Evolutionary conservation across 1,140 invertebrate species (phyloP), one percentile per base, ranked within the genome.

Genomic region (Drosophila jambulina): DNA sequence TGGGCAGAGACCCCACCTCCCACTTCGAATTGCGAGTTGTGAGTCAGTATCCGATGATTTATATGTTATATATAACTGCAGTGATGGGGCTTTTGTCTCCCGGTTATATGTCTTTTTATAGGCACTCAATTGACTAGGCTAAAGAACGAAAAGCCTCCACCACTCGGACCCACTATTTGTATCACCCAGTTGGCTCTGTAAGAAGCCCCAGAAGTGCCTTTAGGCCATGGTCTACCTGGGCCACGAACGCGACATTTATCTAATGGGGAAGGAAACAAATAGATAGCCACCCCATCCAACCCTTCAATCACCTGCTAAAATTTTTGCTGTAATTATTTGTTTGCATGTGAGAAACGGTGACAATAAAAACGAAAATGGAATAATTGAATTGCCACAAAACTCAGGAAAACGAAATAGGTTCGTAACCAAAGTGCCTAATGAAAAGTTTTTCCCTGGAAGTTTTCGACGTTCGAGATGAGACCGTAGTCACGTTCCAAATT

Each of bases 251-350:
- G 45, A 21, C 67, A 51, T 60, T 71, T 77, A 51, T 62, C 74
- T 59, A 82, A 77, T n/a, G 38, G 13, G 23, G n/a, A 43, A 38
- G 34, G n/a, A 48, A 38, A 38, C 59, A 29, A 32, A 43, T 42
- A 38, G 53, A 56, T 56, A 56, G 21, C 71, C 68, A 65, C 25
- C 60, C 57, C 12, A 12, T 45, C 38, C 59, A 72, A 64, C 57
- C 63, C 75, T 60, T 70, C 68, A 71, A 72, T 71, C 69, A 72
- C 61, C 68, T 63, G 56, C 65, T 54, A 70, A 65, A 76, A 36
- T 51, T 43, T 75, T 61, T 48, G 65, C 34, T 58, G 63, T 83
- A 87, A 86, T 86, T 80, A 83, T 88, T 86, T 87, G 63, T 87
- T 86, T 80, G 83, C 83, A 86, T 86, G 83, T 76, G 63, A 53